Evolutionary conservation across 2,797 vertebrate species (phyloP), one percentile per base, ranked within the genome.

Genomic region (Phylloscopus collybita): DNA sequence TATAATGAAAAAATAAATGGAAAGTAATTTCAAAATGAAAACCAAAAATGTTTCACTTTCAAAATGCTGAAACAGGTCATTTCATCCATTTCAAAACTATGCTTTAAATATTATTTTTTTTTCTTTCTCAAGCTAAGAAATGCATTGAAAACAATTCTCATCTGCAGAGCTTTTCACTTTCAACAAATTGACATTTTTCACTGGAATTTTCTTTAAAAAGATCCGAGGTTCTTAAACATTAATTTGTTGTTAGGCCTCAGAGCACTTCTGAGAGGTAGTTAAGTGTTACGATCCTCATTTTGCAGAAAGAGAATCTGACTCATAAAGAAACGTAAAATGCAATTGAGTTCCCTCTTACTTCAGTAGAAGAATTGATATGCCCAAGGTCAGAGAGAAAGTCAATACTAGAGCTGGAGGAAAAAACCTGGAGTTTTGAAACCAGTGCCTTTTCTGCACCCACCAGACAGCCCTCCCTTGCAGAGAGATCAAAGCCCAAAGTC

Each of bases 241-340:
- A 96, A 95, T 95, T 95, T 96, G 94, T 94, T 96, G 94, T 90
- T 94, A 87, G 94, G 88, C 88, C 93, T 96, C 83, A 92, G 71
- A 95, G 83, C 71, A 54, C 83, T 96, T 94, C 88, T 92, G 91
- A 94, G 93, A 95, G 86, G 91, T 96, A 90, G 93, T 96, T 97
- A 96, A 95, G 96, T 86, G 90, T 96, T 96, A 96, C 88, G 91
- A 96, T 97, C 83, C 90, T 96, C 95, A 95, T 97, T 97, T 95
- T 92, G 86, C 94, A 95, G 91, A 96, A 93, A 92, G 62, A 82
- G 96, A 96, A 95, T 96, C 94, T 96, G 88, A 93, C 80, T 95
- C 94, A 96, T 96, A 93, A 97, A 94, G 92, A 96, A 93, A 85
- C n/a, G 67, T 95, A 92, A 97, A 94, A 84, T 85, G 91, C 94